Conservation (phyloP, 2,888 invertebrate species). For the Perizoma affinitatum region DNA sequence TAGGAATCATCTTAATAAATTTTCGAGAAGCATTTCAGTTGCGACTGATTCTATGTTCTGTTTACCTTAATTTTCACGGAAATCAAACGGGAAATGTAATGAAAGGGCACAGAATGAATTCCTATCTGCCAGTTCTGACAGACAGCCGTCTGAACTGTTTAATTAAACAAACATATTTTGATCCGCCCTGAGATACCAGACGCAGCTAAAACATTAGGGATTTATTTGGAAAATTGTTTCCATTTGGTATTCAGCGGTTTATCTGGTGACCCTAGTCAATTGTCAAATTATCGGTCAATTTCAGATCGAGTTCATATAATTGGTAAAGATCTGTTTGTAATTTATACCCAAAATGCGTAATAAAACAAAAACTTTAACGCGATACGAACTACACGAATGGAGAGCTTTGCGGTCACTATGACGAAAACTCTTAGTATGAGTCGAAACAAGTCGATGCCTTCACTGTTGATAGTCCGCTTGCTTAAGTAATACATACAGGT, state of each 20-base stretch:
- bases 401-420: not conserved
- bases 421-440: not conserved
- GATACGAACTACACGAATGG: not conserved
- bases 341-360: too few relatives aligned
- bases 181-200: slow-evolving; percentile 26
- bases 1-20: too few relatives aligned
- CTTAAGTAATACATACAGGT: too few relatives aligned
- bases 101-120: slow-evolving; percentile 58
- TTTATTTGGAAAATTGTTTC: slow-evolving; percentile 23
- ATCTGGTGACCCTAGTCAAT: not conserved
- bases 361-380: not conserved
- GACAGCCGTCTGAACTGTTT: slow-evolving; percentile 63
- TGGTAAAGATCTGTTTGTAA: too few relatives aligned
- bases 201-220: slow-evolving; percentile 18
- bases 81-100: slow-evolving; percentile 63
- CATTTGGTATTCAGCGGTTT: slow-evolving; percentile 12
- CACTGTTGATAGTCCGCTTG: too few relatives aligned
- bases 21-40: too few relatives aligned
- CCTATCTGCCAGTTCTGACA: slow-evolving; percentile 62
- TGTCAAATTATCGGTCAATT: too few relatives aligned
- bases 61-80: slow-evolving; percentile 39
- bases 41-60: not conserved
- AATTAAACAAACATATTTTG: slow-evolving; percentile 52
- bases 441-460: too few relatives aligned
- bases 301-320: too few relatives aligned